Conservation (phyloP, 2,113 vertebrate genomes). For the Tychaedon coryphoeus region DNA sequence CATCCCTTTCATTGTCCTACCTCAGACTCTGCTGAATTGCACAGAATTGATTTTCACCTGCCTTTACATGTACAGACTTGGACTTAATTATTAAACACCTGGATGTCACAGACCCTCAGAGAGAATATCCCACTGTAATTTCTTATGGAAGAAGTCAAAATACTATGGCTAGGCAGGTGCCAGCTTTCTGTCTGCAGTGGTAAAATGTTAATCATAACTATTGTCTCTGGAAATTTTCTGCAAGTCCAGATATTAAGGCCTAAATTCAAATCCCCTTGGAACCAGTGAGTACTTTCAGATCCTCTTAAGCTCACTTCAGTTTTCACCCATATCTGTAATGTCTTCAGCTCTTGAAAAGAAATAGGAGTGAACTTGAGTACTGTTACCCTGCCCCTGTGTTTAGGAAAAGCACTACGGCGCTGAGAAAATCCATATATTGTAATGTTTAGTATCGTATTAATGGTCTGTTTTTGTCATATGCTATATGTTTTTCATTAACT, state of each 20-base stretch:
- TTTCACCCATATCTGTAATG: neutral
- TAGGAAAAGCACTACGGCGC: neutral
- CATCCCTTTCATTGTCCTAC: neutral
- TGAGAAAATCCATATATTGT: neutral
- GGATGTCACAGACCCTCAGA: neutral
- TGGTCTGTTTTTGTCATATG: neutral
- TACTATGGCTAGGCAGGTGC: fast-evolving
- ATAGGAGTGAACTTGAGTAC: neutral
- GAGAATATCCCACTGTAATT: neutral
- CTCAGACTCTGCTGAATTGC: neutral
- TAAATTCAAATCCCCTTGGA: neutral
- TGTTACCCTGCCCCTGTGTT: neutral
- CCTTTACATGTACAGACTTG: neutral
- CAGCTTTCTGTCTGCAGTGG: neutral
- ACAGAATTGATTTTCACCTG: neutral
- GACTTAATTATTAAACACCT: neutral
- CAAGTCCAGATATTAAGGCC: neutral
- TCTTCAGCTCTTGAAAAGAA: neutral
- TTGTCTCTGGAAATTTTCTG: neutral
- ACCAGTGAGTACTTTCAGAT: neutral
- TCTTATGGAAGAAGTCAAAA: neutral
- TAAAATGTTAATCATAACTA: neutral
- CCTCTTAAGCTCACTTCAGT: neutral
- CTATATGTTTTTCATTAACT: neutral
- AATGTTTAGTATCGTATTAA: neutral